These are phyloP conservation scores for Nesometra sesokonis DNA, from an alignment of 35 echinoderm and acorn worm species.

Conservation along the genomic window DNA sequence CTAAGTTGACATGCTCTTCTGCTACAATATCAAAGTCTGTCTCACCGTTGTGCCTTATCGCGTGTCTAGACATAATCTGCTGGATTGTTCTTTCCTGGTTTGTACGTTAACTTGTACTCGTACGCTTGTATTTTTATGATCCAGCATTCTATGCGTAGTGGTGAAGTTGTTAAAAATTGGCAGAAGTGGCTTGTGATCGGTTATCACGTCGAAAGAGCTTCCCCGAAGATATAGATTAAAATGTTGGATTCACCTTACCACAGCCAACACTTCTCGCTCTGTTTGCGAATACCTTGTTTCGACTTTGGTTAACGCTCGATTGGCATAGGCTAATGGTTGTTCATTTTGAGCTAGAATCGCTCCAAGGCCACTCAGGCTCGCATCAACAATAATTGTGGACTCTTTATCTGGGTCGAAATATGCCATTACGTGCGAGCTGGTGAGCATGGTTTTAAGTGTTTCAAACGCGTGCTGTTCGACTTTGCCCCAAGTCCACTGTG, in stretches of 20 bases:
- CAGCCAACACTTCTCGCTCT: conserved; percentile 45
- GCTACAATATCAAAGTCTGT: background rate
- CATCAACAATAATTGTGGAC: too few species aligned
- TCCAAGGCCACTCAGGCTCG: too few species aligned
- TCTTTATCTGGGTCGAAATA: too few species aligned
- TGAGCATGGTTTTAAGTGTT: conserved; percentile 29
- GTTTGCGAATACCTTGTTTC: conserved; percentile 51
- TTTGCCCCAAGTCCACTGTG: background rate
- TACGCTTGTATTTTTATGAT: conserved; percentile 59
- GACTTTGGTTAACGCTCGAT: conserved; percentile 1
- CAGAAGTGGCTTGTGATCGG: conserved; percentile 71
- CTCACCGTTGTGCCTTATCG: too few species aligned
- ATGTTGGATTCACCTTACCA: conserved; percentile 56
- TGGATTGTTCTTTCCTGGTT: conserved; percentile 33
- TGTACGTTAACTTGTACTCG: conserved; percentile 35
- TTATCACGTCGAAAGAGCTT: conserved; percentile 39
- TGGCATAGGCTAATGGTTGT: background rate
- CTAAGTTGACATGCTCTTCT: conserved; percentile 23
- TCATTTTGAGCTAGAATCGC: too few species aligned
- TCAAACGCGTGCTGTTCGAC: conserved; percentile 26
- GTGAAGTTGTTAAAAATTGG: conserved; percentile 72
- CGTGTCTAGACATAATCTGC: conserved; percentile 22
- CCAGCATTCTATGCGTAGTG: conserved; percentile 73
- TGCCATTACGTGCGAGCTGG: background rate
- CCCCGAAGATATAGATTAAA: conserved; percentile 64